Evolutionary conservation across 2,113 vertebrate species (phyloP).

Genomic region (Ceratotherium simum): DNA sequence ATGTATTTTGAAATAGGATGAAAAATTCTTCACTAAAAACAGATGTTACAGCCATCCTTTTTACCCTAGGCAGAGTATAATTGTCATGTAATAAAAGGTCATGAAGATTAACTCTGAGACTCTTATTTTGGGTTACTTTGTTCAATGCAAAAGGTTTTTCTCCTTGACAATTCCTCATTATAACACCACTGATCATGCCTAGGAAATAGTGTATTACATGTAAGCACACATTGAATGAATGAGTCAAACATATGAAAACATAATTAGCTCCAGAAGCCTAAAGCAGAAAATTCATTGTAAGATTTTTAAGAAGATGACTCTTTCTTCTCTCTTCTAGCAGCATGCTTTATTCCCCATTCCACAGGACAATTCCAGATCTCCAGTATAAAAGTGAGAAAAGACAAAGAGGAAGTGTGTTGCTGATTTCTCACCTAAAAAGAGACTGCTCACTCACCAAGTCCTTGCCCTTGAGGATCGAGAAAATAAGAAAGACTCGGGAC

Average conservation of each 20-base stretch:
- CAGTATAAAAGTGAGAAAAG: background rate
- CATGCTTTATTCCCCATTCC: background rate
- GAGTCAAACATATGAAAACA: background rate
- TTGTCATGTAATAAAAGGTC: background rate
- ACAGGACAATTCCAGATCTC: background rate
- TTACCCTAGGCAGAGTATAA: background rate
- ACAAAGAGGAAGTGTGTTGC: background rate
- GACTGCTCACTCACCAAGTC: background rate
- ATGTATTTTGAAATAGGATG: background rate
- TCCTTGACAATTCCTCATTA: background rate
- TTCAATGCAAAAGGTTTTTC: background rate
- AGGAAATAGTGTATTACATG: background rate
- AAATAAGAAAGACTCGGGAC: background rate
- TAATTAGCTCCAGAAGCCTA: background rate
- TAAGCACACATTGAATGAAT: background rate
- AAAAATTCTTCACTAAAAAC: conserved; percentile 17
- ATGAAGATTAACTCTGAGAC: background rate
- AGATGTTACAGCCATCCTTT: background rate
- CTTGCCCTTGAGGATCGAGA: background rate
- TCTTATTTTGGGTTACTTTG: background rate
- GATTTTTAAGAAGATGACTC: background rate
- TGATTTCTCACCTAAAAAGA: background rate
- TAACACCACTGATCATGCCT: background rate
- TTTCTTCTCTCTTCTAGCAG: background rate
- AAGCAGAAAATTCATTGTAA: background rate